Conservation (phyloP, 2,797 vertebrate genomes). For the Crenichthys baileyi region DNA sequence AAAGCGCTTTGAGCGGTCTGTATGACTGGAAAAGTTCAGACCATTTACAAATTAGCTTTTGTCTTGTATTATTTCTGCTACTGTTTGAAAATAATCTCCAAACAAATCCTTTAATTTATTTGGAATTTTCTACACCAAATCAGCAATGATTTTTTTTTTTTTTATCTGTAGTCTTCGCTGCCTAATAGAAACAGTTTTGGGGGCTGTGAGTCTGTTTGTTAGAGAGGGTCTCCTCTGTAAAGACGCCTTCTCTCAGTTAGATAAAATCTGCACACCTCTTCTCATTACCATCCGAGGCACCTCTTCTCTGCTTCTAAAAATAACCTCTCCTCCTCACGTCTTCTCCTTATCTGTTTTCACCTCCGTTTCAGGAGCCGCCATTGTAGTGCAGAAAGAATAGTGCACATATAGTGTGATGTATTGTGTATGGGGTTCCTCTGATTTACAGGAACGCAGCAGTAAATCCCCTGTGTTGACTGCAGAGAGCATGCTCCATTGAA, state of each 20-base stretch:
- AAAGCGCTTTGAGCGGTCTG: too few species aligned
- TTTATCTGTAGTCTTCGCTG: background rate
- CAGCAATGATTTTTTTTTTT: background rate
- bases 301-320: constrained; percentile 63
- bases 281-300: constrained; percentile 58
- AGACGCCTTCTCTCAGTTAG: constrained; percentile 5
- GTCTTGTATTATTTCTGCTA: background rate
- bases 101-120: background rate
- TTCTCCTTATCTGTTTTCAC: constrained; percentile 38
- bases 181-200: background rate
- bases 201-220: background rate
- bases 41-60: background rate
- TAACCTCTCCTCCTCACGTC: constrained; percentile 40
- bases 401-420: constrained; percentile 25
- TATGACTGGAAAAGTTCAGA: too few species aligned
- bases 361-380: constrained; percentile 40
- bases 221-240: background rate
- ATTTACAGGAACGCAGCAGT: constrained; percentile 49
- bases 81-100: background rate
- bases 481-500: constrained; percentile 50
- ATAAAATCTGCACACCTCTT: constrained; percentile 16
- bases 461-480: constrained; percentile 53
- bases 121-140: background rate
- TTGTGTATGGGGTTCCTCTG: constrained; percentile 26
- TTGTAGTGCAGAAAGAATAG: constrained; percentile 33